A percentile compares a stretch with the other conserved stretches of the same genome.
These are phyloP conservation scores for Chloropsis cyanopogon DNA, from an alignment of 2,113 vertebrate species.

Conservation along the genomic window DNA sequence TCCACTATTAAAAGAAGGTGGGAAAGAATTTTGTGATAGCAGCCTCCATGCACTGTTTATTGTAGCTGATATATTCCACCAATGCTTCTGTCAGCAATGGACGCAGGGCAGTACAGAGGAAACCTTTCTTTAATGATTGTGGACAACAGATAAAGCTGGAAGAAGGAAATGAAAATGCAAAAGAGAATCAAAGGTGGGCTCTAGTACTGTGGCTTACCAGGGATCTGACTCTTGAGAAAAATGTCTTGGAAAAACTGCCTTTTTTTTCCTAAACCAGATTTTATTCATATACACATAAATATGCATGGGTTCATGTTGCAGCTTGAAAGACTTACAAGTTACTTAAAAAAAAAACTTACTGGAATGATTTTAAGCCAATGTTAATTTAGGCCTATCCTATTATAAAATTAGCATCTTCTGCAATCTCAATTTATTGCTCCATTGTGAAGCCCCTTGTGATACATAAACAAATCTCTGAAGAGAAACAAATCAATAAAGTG, in stretches of 20 bases:
- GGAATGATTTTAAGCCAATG: constrained; percentile 69
- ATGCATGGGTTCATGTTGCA: constrained; percentile 17
- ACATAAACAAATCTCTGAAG: constrained; percentile 74
- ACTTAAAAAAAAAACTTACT: constrained; percentile 46
- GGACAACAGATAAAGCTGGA: constrained; percentile 36
- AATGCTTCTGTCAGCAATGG: constrained; percentile 14
- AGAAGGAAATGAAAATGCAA: constrained; percentile 46
- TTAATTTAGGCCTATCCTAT: constrained; percentile 65
- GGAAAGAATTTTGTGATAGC: constrained; percentile 40
- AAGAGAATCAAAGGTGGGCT: constrained; percentile 10
- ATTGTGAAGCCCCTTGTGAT: constrained; percentile 65
- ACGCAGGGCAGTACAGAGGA: neutral
- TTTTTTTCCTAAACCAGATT: neutral
- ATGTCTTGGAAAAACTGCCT: neutral
- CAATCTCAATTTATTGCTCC: constrained; percentile 74
- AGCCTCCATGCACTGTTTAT: constrained; percentile 49
- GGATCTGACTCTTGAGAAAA: neutral
- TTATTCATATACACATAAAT: constrained; percentile 26
- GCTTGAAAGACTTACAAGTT: constrained; percentile 46
- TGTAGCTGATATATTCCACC: constrained; percentile 1
- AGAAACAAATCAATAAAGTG: constrained; percentile 77
- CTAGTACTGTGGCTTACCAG: neutral
- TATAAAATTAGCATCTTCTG: constrained; percentile 63
- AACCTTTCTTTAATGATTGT: constrained; percentile 34
- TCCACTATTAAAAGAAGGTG: constrained; percentile 63